Percentiles rank a stretch among this genome's conserved stretches.
phyloP scores from a whole-genome alignment of 1,140 invertebrate genomes.

The Dryas iulia region DNA sequence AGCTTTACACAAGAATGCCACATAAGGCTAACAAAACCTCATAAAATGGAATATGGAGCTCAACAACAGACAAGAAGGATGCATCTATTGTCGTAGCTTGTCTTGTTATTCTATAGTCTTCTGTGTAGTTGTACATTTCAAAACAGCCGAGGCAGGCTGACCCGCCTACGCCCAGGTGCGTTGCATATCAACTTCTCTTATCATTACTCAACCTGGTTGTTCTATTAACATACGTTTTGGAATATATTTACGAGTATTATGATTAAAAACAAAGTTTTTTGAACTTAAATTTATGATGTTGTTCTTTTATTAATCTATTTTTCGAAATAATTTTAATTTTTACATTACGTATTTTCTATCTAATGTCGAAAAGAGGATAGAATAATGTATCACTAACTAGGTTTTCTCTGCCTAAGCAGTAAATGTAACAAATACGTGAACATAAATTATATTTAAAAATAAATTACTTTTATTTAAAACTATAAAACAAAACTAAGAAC shows the following conservation, averaged over 20 bases:
- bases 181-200: conserved; percentile 51
- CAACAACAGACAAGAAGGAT: conserved; percentile 8
- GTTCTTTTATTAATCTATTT: too few relatives aligned
- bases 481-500: too few relatives aligned
- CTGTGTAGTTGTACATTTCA: conserved; percentile 45
- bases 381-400: too few relatives aligned
- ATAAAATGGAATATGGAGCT: not conserved
- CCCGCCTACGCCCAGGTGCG: conserved; percentile 63
- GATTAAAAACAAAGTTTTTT: not conserved
- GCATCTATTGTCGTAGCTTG: conserved; percentile 6
- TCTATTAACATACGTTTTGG: conserved; percentile 35
- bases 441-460: too few relatives aligned
- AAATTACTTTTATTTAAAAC: too few relatives aligned
- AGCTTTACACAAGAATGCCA: not conserved
- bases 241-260: not conserved
- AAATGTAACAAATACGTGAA: too few relatives aligned
- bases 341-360: too few relatives aligned
- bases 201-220: conserved; percentile 45
- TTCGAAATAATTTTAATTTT: too few relatives aligned
- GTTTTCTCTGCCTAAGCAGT: too few relatives aligned
- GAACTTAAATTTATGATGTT: not conserved
- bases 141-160: conserved; percentile 49
- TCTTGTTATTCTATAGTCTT: conserved; percentile 16
- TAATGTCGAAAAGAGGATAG: too few relatives aligned
- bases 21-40: not conserved